A percentile compares a stretch with the other conserved stretches of the same genome.
Evolutionary conservation across 2,888 invertebrate genomes (phyloP).

Genomic region (Nomada ruficornis): DNA sequence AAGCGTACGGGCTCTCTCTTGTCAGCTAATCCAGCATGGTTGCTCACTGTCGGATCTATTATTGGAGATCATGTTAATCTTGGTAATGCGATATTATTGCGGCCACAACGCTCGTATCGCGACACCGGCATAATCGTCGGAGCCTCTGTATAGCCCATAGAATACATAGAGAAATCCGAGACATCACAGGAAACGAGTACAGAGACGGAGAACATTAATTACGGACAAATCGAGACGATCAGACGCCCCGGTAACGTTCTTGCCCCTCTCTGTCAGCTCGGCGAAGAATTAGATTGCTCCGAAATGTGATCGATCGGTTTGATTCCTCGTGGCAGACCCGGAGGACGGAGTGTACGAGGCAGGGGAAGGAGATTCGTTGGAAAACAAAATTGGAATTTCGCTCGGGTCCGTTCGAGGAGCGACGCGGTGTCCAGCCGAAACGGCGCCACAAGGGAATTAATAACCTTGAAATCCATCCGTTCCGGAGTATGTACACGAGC

Average conservation of each 20-base stretch:
- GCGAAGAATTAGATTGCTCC: conserved; percentile 20
- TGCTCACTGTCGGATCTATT: conserved; percentile 71
- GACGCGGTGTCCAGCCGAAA: conserved; percentile 13
- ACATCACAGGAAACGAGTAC: conserved; percentile 55
- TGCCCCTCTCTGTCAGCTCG: background rate
- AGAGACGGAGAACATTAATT: conserved; percentile 56
- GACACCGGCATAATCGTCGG: conserved; percentile 66
- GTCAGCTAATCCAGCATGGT: conserved; percentile 61
- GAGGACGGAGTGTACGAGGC: background rate
- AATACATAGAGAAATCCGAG: conserved; percentile 57
- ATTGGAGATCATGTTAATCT: conserved; percentile 70
- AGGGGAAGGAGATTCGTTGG: background rate
- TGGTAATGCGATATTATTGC: conserved; percentile 72
- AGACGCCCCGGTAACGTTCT: conserved; percentile 3
- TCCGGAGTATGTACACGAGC: conserved; percentile 3
- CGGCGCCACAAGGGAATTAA: conserved; percentile 37
- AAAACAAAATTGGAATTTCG: conserved; percentile 22
- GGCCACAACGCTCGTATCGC: conserved; percentile 63
- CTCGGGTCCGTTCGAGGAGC: background rate
- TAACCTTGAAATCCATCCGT: conserved; percentile 52
- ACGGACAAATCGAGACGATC: conserved; percentile 43
- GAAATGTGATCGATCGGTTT: conserved; percentile 36
- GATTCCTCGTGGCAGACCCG: conserved; percentile 7
- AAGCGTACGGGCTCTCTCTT: conserved; percentile 46
- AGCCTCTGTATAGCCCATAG: conserved; percentile 49